These are phyloP conservation scores for Willisornis vidua DNA, from an alignment of 2,113 vertebrate species.

Conservation along the genomic window DNA sequence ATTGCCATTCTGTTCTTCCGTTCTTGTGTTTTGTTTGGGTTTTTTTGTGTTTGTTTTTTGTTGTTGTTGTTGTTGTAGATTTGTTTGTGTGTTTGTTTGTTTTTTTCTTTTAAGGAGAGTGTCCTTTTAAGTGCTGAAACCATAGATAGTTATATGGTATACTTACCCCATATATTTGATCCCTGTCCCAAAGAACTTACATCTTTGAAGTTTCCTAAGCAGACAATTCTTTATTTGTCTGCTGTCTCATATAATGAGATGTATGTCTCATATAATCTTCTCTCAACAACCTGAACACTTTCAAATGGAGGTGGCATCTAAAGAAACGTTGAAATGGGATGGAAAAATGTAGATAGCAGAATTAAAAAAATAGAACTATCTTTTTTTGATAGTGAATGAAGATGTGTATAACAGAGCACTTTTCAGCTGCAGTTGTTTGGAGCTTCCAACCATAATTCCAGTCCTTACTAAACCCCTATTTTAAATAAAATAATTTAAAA, in stretches of 20 bases:
- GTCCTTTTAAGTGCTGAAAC: not conserved
- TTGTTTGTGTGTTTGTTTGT: not conserved
- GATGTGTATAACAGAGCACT: not conserved
- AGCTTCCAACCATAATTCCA: not conserved
- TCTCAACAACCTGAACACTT: not conserved
- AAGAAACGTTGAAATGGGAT: not conserved
- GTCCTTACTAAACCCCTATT: not conserved
- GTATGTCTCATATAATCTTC: no score
- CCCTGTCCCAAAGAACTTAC: not conserved
- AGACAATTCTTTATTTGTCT: not conserved
- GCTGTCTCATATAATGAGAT: not conserved
- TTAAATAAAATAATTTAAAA: no score
- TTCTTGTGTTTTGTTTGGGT: no score
- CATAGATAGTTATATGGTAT: not conserved
- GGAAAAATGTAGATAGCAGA: not conserved
- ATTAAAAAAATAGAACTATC: not conserved
- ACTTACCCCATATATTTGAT: not conserved
- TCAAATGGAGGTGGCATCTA: not conserved
- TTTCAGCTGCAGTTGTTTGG: not conserved
- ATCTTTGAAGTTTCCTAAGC: not conserved
- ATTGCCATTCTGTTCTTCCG: not conserved
- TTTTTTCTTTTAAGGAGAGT: accelerated
- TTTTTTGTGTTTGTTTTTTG: no score
- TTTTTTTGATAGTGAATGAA: not conserved
- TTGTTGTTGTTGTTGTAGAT: no score